These are phyloP conservation scores for Pyrochroa serraticornis DNA, from an alignment of 2,888 invertebrate genomes.

Conservation along the genomic window DNA sequence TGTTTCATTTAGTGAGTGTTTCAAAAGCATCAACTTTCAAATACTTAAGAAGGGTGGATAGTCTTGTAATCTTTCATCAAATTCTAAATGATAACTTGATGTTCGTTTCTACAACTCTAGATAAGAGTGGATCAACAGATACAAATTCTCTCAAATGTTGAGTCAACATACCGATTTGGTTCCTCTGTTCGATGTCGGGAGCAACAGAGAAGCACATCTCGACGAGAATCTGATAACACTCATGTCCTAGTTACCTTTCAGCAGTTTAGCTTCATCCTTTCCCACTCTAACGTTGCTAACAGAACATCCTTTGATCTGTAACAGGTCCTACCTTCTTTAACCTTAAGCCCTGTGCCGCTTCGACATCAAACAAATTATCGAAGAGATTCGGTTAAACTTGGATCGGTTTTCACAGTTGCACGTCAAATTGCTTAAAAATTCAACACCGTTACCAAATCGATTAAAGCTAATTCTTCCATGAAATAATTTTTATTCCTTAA, in stretches of 20 bases:
- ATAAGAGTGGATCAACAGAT: neutral
- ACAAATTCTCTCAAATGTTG: constrained; percentile 6
- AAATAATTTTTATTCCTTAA: too few species aligned
- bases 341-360: constrained; percentile 29
- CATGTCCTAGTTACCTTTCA: constrained; percentile 32
- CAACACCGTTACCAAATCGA: too few species aligned
- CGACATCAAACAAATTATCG: constrained; percentile 33
- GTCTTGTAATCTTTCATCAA: too few species aligned
- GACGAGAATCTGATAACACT: constrained; percentile 32
- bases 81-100: neutral
- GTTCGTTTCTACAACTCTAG: neutral
- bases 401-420: constrained; percentile 17
- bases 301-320: constrained; percentile 34
- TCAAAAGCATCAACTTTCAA: too few species aligned
- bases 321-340: constrained; percentile 31
- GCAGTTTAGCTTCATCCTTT: constrained; percentile 31
- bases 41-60: too few species aligned
- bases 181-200: constrained; percentile 8
- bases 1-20: too few species aligned
- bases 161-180: constrained; percentile 6
- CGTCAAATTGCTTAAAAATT: constrained; percentile 7
- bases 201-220: constrained; percentile 13
- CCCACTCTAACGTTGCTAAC: constrained; percentile 30
- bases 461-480: too few species aligned
- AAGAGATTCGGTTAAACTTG: constrained; percentile 29